Conservation (phyloP, 2,113 vertebrate species). For the Oncorhynchus nerka region DNA sequence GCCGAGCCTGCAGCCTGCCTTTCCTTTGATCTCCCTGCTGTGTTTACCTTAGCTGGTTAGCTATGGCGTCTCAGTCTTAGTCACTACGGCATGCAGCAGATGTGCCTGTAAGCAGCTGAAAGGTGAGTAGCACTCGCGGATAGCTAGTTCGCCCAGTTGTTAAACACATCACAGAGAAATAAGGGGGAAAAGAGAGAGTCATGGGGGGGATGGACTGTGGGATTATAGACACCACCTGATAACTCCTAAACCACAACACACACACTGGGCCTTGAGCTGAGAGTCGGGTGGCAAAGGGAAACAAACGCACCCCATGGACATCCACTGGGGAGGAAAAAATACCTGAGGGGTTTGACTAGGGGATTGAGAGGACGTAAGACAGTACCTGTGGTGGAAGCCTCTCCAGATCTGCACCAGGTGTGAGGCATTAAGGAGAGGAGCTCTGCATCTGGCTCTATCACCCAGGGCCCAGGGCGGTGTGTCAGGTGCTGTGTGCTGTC, state of each 20-base stretch:
- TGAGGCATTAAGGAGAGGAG: slow-evolving; percentile 68
- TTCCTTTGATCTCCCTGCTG: slow-evolving; percentile 61
- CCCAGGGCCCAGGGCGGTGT: slow-evolving; percentile 64
- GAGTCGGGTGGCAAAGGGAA: slow-evolving; percentile 59
- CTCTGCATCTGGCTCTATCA: slow-evolving; percentile 63
- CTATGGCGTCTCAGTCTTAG: slow-evolving; percentile 37
- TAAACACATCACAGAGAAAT: slow-evolving; percentile 47
- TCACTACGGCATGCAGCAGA: slow-evolving; percentile 60
- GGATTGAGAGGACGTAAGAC: slow-evolving; percentile 50
- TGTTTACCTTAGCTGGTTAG: slow-evolving; percentile 57
- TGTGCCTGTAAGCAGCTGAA: slow-evolving; percentile 66
- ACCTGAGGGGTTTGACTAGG: slow-evolving; percentile 33
- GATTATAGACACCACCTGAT: slow-evolving; percentile 22
- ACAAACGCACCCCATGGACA: slow-evolving; percentile 46
- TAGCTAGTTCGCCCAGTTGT: slow-evolving; percentile 53
- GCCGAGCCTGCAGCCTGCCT: slow-evolving; percentile 32
- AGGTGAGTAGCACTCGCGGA: slow-evolving; percentile 57
- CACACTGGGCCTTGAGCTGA: slow-evolving; percentile 14
- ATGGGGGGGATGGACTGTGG: slow-evolving; percentile 15
- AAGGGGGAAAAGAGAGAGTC: slow-evolving; percentile 19
- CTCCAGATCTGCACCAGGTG: slow-evolving; percentile 72
- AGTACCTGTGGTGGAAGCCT: slow-evolving; percentile 66
- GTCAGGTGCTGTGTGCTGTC: slow-evolving; percentile 47
- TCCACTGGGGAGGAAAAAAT: slow-evolving; percentile 67
- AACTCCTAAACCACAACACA: slow-evolving; percentile 43